Conservation (phyloP, 2,113 vertebrate species). For the Meriones unguiculatus region DNA sequence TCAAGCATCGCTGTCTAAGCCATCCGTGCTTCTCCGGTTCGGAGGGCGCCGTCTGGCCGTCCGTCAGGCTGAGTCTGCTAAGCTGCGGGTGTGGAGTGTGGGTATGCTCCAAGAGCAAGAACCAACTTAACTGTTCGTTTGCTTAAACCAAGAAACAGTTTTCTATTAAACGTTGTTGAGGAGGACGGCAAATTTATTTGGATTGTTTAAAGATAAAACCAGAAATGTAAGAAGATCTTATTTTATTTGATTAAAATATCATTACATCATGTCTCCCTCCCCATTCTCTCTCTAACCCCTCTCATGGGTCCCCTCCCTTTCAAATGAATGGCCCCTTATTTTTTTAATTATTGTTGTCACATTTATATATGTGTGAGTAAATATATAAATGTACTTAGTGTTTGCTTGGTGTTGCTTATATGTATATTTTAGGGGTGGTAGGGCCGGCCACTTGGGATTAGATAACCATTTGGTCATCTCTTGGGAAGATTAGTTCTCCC, state of each 20-base stretch:
- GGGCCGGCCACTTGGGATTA: background rate
- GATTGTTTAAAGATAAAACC: conserved; percentile 26
- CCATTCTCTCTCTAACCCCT: background rate
- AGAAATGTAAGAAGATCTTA: background rate
- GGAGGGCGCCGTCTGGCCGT: background rate
- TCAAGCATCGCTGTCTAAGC: background rate
- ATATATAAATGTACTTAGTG: too few relatives aligned
- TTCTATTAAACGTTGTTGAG: background rate
- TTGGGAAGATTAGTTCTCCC: background rate
- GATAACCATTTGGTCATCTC: background rate
- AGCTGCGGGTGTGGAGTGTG: fast-evolving
- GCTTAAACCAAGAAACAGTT: background rate
- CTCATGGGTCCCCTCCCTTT: background rate
- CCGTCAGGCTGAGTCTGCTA: fast-evolving
- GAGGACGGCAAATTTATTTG: conserved; percentile 6
- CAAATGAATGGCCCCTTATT: background rate
- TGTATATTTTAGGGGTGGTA: background rate
- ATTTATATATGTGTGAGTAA: too few relatives aligned
- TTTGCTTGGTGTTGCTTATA: background rate
- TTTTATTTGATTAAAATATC: background rate
- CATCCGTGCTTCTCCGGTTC: background rate
- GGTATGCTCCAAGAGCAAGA: background rate
- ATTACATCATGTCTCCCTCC: background rate
- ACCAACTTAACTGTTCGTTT: background rate
- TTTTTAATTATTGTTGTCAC: background rate